phyloP scores from a whole-genome alignment of 1,140 invertebrate species.

The Agraylea sexmaculata region DNA sequence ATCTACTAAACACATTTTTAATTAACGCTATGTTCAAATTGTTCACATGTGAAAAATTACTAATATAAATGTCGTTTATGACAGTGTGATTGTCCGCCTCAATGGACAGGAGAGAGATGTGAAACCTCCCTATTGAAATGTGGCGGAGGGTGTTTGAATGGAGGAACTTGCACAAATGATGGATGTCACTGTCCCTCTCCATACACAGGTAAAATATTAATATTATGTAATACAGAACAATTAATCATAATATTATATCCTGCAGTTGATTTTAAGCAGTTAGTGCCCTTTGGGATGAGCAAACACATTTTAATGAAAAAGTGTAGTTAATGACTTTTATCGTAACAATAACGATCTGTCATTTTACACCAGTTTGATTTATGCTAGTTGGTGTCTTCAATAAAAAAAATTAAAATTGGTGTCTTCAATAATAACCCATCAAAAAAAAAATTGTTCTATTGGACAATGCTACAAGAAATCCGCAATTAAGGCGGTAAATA shows the following conservation, averaged over 20 bases:
- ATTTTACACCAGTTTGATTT: too few relatives aligned
- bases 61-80: neutral
- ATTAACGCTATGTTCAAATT: neutral
- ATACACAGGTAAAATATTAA: constrained; percentile 34
- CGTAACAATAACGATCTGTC: too few relatives aligned
- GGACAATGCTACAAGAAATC: too few relatives aligned
- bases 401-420: too few relatives aligned
- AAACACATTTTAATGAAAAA: too few relatives aligned
- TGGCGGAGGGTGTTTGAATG: constrained; percentile 40
- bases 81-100: constrained; percentile 44
- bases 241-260: neutral
- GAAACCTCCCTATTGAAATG: constrained; percentile 45
- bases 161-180: constrained; percentile 40
- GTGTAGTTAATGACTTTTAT: too few relatives aligned
- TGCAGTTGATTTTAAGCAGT: too few relatives aligned
- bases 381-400: too few relatives aligned
- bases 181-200: constrained; percentile 34
- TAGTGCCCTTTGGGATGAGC: too few relatives aligned
- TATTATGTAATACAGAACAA: neutral
- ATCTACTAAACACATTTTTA: neutral
- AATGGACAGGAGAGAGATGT: constrained; percentile 54
- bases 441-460: too few relatives aligned
- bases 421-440: too few relatives aligned
- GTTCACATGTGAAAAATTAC: neutral
- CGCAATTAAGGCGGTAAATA: too few relatives aligned